A percentile compares a stretch with the other conserved stretches of the same genome.
Evolutionary conservation across 2,888 invertebrate genomes (phyloP).

Genomic region (Cartodere bifasciata): DNA sequence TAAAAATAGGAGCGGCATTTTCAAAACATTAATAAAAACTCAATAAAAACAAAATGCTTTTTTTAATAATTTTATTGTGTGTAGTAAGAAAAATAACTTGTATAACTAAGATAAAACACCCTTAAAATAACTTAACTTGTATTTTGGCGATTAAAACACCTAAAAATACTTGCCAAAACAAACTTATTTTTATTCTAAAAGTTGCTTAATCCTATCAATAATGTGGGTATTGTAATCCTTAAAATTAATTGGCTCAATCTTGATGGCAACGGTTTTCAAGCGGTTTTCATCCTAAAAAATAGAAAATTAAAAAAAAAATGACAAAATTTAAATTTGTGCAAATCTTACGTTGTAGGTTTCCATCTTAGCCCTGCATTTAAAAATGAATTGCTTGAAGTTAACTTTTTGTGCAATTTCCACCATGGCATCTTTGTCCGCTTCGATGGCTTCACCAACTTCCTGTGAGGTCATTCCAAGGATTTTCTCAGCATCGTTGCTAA

Average conservation of each 20-base stretch:
- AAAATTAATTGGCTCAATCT: constrained; percentile 59
- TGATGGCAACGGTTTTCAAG: constrained; percentile 61
- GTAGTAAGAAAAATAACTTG: too few relatives aligned
- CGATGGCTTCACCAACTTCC: constrained; percentile 65
- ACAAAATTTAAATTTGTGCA: neutral
- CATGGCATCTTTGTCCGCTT: constrained; percentile 52
- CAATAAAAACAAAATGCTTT: too few relatives aligned
- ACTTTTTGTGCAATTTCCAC: constrained; percentile 57
- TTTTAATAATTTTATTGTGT: too few relatives aligned
- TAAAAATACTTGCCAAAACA: too few relatives aligned
- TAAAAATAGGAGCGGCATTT: too few relatives aligned
- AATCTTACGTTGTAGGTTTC: constrained; percentile 80
- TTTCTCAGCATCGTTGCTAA: constrained; percentile 71
- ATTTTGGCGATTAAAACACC: too few relatives aligned
- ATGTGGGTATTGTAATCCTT: constrained; percentile 50
- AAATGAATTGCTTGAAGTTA: constrained; percentile 66
- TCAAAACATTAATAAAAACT: too few relatives aligned
- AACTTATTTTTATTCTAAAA: constrained; percentile 10
- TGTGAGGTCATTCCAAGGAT: constrained; percentile 58
- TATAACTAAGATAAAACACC: too few relatives aligned
- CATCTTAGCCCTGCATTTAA: constrained; percentile 77
- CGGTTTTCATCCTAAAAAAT: constrained; percentile 64
- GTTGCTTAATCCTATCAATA: constrained; percentile 18
- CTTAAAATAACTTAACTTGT: too few relatives aligned
- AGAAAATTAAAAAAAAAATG: constrained; percentile 8